These are phyloP conservation scores for Lutraria rhynchaena DNA, from an alignment of 1,140 invertebrate species.

Conservation along the genomic window DNA sequence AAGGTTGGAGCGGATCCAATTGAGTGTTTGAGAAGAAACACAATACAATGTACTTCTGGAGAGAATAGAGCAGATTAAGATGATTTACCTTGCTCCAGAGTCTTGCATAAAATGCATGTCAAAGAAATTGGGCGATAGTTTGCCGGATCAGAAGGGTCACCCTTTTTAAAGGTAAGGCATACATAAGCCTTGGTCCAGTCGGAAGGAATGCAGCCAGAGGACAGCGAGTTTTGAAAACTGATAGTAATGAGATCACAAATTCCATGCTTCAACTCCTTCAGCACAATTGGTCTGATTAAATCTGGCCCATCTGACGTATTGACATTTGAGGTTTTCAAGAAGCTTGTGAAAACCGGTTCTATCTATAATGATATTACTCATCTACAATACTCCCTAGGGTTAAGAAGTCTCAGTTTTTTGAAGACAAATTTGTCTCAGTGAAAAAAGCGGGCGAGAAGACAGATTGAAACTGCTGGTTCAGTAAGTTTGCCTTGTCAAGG, in stretches of 20 bases:
- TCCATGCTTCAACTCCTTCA: conserved; percentile 49
- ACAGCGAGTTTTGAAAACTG: conserved; percentile 33
- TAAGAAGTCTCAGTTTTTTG: not conserved
- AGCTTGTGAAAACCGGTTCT: conserved; percentile 19
- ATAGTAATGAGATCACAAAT: conserved; percentile 8
- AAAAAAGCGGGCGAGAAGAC: conserved; percentile 5
- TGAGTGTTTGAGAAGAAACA: conserved; percentile 18
- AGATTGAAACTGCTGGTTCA: conserved; percentile 28
- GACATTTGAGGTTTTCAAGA: conserved; percentile 29
- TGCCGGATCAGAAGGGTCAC: conserved; percentile 12
- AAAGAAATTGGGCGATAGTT: conserved; percentile 51
- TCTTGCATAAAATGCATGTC: conserved; percentile 50
- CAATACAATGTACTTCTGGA: conserved; percentile 47
- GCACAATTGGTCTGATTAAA: conserved; percentile 31
- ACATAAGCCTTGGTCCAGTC: conserved; percentile 49
- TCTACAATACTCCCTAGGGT: not conserved
- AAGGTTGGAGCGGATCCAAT: conserved; percentile 57
- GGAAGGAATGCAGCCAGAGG: conserved; percentile 19
- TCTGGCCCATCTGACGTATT: conserved; percentile 58
- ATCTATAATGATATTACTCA: conserved; percentile 27
- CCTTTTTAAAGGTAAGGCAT: conserved; percentile 53
- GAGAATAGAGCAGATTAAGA: conserved; percentile 45
- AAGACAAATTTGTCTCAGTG: conserved; percentile 10
- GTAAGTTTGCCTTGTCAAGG: conserved; percentile 18
- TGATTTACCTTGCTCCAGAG: conserved; percentile 60